Evolutionary conservation across 2,113 vertebrate species (phyloP).

Genomic region (Pelecanus crispus): DNA sequence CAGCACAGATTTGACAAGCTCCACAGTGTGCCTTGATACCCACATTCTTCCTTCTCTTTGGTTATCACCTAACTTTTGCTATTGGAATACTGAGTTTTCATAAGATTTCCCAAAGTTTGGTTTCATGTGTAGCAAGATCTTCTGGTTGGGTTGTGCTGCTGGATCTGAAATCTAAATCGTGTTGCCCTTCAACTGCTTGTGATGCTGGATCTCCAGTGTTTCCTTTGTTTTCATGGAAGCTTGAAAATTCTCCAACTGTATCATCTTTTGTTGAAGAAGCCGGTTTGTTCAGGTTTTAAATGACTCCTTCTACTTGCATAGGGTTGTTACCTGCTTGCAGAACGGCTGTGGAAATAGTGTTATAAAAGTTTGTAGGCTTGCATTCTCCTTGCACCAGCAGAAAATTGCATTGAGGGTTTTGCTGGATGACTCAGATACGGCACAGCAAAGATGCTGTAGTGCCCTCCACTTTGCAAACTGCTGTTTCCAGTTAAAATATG

Average conservation of each 20-base stretch:
- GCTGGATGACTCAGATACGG: not conserved
- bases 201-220: not conserved
- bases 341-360: not conserved
- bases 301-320: rapidly evolving
- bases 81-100: not conserved
- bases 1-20: not conserved
- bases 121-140: not conserved
- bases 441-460: not conserved
- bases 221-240: not conserved
- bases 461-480: not conserved
- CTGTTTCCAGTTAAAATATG: not conserved
- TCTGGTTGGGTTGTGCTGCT: not conserved
- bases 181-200: not conserved
- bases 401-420: not conserved
- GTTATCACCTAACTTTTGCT: not conserved
- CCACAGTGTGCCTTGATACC: not conserved
- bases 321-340: not conserved
- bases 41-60: not conserved
- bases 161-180: not conserved
- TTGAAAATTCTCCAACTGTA: not conserved
- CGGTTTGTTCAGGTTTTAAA: not conserved
- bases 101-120: not conserved
- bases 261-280: not conserved
- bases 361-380: not conserved
- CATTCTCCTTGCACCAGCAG: not conserved